Evolutionary conservation across 2,888 invertebrate genomes (phyloP).

Genomic region (Carterocephalus palaemon): DNA sequence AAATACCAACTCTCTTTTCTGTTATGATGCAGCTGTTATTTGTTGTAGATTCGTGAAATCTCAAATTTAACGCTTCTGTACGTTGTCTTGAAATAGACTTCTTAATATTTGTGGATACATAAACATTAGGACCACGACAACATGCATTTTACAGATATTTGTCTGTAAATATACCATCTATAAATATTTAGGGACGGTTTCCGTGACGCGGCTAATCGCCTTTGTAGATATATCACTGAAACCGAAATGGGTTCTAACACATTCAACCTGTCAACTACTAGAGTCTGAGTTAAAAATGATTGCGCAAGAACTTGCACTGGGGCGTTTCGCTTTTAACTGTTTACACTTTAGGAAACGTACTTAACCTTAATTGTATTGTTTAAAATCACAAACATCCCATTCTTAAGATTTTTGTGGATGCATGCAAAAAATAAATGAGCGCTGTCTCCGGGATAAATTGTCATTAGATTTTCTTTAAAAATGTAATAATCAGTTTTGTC

Average conservation of each 20-base stretch:
- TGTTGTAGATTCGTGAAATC: too few species aligned
- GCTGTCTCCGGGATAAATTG: slow-evolving; percentile 23
- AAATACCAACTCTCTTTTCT: too few species aligned
- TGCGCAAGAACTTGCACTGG: background rate
- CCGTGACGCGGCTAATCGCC: slow-evolving; percentile 27
- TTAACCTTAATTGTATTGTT: too few species aligned
- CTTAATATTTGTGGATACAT: slow-evolving; percentile 29
- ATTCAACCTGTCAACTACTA: slow-evolving; percentile 15
- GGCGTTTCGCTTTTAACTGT: too few species aligned
- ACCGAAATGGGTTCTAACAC: slow-evolving; percentile 9
- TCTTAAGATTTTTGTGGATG: slow-evolving; percentile 17
- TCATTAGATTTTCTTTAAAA: slow-evolving; percentile 31
- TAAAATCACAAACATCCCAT: too few species aligned
- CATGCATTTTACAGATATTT: slow-evolving; percentile 27
- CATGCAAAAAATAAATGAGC: slow-evolving; percentile 7
- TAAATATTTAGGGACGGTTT: slow-evolving; percentile 32
- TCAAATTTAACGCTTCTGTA: too few species aligned
- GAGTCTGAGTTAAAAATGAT: slow-evolving; percentile 13
- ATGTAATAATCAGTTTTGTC: slow-evolving; percentile 36
- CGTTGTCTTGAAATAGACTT: slow-evolving; percentile 33
- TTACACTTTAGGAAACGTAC: too few species aligned
- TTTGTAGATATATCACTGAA: slow-evolving; percentile 3
- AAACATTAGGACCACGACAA: slow-evolving; percentile 28
- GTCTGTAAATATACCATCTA: slow-evolving; percentile 27
- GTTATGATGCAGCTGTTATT: too few species aligned